A percentile compares a stretch with the other conserved stretches of the same genome.
These are phyloP conservation scores for Drosophila gunungcola DNA, from an alignment of 1,140 invertebrate species.

Conservation along the genomic window DNA sequence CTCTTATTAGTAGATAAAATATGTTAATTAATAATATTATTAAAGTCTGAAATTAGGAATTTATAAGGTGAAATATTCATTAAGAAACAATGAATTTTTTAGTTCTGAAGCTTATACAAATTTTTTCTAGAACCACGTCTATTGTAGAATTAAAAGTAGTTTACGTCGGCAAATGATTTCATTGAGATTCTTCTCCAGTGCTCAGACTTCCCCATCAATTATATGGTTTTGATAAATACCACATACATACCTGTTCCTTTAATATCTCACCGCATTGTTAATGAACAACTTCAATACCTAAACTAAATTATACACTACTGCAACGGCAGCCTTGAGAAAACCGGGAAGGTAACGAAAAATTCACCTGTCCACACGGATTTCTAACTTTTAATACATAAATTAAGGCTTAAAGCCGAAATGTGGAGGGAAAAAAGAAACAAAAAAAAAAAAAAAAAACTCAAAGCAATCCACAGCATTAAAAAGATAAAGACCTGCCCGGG, in stretches of 20 bases:
- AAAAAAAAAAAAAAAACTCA: slow-evolving; percentile 45
- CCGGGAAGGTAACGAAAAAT: slow-evolving; percentile 30
- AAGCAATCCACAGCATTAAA: slow-evolving; percentile 70
- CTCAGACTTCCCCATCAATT: background rate
- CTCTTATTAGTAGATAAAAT: no score
- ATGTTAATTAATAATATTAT: no score
- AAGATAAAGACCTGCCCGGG: slow-evolving; percentile 65
- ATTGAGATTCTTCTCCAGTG: slow-evolving; percentile 16
- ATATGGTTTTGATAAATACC: slow-evolving; percentile 1
- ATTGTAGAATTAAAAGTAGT: slow-evolving; percentile 1
- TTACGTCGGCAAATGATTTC: slow-evolving; percentile 9
- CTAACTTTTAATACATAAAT: slow-evolving; percentile 82
- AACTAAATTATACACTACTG: slow-evolving; percentile 60
- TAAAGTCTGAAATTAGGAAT: no score
- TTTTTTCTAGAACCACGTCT: background rate
- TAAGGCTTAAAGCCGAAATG: slow-evolving; percentile 67
- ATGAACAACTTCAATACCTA: slow-evolving; percentile 38
- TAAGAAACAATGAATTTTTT: no score
- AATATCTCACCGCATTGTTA: slow-evolving; percentile 37
- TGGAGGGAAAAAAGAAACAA: background rate
- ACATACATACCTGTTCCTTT: slow-evolving; percentile 33
- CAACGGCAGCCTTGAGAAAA: background rate
- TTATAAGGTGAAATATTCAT: no score
- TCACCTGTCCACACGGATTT: slow-evolving; percentile 83
- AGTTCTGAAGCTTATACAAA: no score